These are phyloP conservation scores for Uropsilus gracilis DNA, from an alignment of 2,113 vertebrate species.

Conservation along the genomic window DNA sequence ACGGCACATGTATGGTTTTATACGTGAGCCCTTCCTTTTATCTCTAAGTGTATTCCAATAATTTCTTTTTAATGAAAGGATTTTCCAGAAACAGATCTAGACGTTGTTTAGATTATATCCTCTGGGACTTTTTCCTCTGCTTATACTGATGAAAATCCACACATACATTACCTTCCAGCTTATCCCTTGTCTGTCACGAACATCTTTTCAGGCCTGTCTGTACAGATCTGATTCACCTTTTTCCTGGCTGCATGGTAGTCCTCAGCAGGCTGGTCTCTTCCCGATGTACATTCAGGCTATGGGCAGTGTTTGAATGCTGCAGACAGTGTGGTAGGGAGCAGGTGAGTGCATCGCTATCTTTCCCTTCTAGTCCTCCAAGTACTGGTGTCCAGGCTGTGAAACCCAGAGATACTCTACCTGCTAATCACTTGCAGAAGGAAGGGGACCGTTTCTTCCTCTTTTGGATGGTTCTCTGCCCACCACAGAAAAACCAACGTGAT, in stretches of 20 bases:
- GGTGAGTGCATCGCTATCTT: accelerated
- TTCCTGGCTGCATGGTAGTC: not conserved
- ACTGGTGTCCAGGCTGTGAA: not conserved
- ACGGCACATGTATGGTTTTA: accelerated
- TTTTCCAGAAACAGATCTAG: not conserved
- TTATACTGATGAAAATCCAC: not conserved
- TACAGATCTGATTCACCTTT: not conserved
- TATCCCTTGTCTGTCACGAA: not conserved
- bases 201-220: not conserved
- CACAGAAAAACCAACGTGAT: accelerated
- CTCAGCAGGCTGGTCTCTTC: not conserved
- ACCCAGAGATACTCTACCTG: no score
- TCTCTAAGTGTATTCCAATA: not conserved
- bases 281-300: not conserved
- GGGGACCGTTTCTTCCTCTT: not conserved
- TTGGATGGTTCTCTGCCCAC: no score
- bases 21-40: not conserved
- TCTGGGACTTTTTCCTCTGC: not conserved
- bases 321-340: not conserved
- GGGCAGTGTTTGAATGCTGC: not conserved
- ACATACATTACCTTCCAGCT: not conserved
- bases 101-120: not conserved
- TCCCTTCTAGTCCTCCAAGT: not conserved
- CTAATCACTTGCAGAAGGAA: not conserved
- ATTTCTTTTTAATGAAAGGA: not conserved